A percentile compares a stretch with the other conserved stretches of the same genome.
These are phyloP conservation scores for Catamblyrhynchus diadema DNA, from an alignment of 2,797 vertebrate genomes.

Conservation along the genomic window DNA sequence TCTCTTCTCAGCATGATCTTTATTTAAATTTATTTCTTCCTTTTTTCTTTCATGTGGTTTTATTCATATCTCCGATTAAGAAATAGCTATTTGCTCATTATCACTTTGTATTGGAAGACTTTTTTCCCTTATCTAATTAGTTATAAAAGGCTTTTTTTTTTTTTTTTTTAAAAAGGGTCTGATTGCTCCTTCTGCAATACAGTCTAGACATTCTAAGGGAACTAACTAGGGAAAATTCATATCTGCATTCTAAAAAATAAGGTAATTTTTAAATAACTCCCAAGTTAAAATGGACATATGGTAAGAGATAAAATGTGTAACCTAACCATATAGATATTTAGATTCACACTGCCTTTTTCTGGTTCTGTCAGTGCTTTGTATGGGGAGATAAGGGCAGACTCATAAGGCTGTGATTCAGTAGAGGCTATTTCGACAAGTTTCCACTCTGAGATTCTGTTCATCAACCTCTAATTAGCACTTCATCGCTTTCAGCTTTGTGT, in stretches of 20 bases:
- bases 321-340: conserved; percentile 38
- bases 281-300: conserved; percentile 47
- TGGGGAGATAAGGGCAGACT: conserved; percentile 43
- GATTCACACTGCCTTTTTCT: conserved; percentile 39
- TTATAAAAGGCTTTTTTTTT: not conserved
- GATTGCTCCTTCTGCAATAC: not conserved
- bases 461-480: conserved; percentile 86
- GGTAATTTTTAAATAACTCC: conserved; percentile 18
- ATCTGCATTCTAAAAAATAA: not conserved
- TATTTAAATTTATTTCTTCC: not conserved
- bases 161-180: not conserved
- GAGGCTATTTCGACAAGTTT: conserved; percentile 76
- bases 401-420: conserved; percentile 66
- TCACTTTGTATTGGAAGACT: not conserved
- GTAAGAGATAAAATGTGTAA: conserved; percentile 24
- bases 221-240: not conserved
- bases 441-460: conserved; percentile 73
- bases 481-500: conserved; percentile 77
- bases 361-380: conserved; percentile 22
- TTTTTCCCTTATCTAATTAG: not conserved
- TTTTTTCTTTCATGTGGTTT: not conserved
- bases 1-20: not conserved
- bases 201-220: not conserved
- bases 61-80: not conserved
- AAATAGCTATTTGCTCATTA: not conserved